Base-by-base conservation (phyloP, 2,888 invertebrate genomes). In the Drosophila neutralis region DNA sequence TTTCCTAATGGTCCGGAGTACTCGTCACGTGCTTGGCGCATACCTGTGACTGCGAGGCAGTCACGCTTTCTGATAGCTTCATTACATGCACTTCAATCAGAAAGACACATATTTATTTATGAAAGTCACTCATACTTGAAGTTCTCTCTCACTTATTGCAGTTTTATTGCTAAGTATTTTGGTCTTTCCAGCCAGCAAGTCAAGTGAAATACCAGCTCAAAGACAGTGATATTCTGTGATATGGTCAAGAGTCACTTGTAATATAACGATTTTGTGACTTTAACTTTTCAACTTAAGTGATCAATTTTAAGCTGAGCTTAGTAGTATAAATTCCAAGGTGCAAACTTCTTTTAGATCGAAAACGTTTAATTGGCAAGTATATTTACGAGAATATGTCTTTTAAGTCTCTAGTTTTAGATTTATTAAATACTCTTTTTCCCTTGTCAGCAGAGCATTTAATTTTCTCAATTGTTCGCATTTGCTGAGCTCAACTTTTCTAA, bases 51-150 rank as follows among this genome's bases (percentile, higher is more conserved):
- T 67, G 27, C 40, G 33, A 21, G 27, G 56, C 35, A 68, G 68
- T 68, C 68, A 68, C 68, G 68, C 68, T 67, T 68, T 68, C 42
- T 68, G 68, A 68, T 68, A 56, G 68, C 68, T 68, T 56, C 56
- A 68, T 68, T 68, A 57, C 57, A 40, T 29, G 49, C 68, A 67
- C 68, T 68, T 51, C 49, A 57, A 56, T 68, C 68, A 35, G 49
- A 36, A 8, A 49, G 54, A 48, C 21, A 27, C 48, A 56, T 67
- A 42, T 68, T 38, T 51, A 57, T 57, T 68, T 68, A 54, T 68
- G 68, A 68, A 67, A 68, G 68, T 57, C 68, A 68, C 40, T 68
- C 68, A 13, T 40, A 68, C 68, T 68, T 24, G 57, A 68, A 68
- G 68, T 38, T 38, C 45, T 42, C 18, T 40, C 63, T 21, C 27